Base-by-base conservation (phyloP, 2,888 invertebrate species). In the Myathropa florea region DNA sequence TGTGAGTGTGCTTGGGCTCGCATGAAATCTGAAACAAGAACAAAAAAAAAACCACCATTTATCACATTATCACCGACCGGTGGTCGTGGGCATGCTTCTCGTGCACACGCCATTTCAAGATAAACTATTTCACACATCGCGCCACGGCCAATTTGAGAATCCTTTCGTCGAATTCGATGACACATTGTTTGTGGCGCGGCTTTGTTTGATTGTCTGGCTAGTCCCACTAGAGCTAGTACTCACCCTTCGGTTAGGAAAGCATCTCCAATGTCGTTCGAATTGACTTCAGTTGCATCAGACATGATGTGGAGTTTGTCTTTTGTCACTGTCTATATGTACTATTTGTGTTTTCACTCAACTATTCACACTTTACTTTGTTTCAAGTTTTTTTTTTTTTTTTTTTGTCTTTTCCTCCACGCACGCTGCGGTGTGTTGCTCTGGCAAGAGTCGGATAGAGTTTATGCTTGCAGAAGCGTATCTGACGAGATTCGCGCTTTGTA, bases 1-100 rank as follows among this genome's bases (percentile, higher is more conserved):
- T 83, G 91, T 93, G 91, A 89, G 92, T 91, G 90, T 92, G 88
- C 89, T 89, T 10, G 39, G 21, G n/a, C 72, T 63, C 7, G 78
- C 30, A 57, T 78, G 78, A n/a, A 53, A 70, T 14, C 78, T 86
- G 39, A 0, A 77, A 72, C 1, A 57, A n/a, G n/a, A 33, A 7
- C 26, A 65, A 7, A 39, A 60, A 21, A 26, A n/a, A n/a, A n/a
- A n/a, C n/a, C n/a, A n/a, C n/a, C n/a, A n/a, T n/a, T 36, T 18
- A 61, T 24, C 59, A 71, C 21, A 23, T 30, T 4, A 55, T 55
- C 46, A 46, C 6, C 1, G 33, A 33, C 33, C 33, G 33, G 12
- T 33, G 33, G n/a, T 10, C 1, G 33, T 33, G 10, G 0, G 7
- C 33, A 0, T 30, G 30, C 30, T 30, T 30, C 9, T 30, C 2